Base-by-base conservation (phyloP, 2,113 vertebrate species). In the Muscicapa adusta region DNA sequence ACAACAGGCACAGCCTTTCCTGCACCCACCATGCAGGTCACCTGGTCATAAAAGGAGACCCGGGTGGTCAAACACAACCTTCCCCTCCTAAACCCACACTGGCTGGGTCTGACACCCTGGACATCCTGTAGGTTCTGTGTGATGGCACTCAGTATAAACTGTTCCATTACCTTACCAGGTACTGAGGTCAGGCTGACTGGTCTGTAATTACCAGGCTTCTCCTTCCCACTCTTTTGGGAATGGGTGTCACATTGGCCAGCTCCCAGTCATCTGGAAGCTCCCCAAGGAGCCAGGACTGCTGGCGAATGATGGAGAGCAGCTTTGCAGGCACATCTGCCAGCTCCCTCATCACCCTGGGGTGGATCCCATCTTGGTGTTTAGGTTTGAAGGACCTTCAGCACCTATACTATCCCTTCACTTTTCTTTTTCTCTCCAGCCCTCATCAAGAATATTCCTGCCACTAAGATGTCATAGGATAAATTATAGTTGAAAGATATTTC, bases 21-120 rank as follows among this genome's bases (percentile, higher is more conserved):
- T 3, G 3, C 29, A 50, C 33, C 34, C 22, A 40, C 5, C 57
- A 61, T 43, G 12, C 0, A 0, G 3, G 34, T 50, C 4, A 25
- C 28, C 6, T 50, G 45, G 13, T n/a, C 34, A 26, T 62, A 20
- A 13, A 26, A 51, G 12, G 26, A 62, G 17, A n/a, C 0, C 45
- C 62, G 22, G 13, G 12, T 76, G 57, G 17, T 12, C 29, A 76
- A 50, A 62, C 13, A 15, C 0, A 0, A 51, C 18, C 23, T 19
- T 4, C 23, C 29, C 45, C 36, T 28, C 47, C 34, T 33, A 51
- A 62, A 76, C 29, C 29, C 8, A 0, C 8, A 13, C 17, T 77
- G 58, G 36, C 47, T 51, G 29, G 34, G 13, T 5, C 45, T 62
- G 58, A n/a, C 16, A 6, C 13, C 7, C 36, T 22, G 47, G 23